Conservation (phyloP, 1,140 invertebrate species). For the Brachystomella parvula region DNA sequence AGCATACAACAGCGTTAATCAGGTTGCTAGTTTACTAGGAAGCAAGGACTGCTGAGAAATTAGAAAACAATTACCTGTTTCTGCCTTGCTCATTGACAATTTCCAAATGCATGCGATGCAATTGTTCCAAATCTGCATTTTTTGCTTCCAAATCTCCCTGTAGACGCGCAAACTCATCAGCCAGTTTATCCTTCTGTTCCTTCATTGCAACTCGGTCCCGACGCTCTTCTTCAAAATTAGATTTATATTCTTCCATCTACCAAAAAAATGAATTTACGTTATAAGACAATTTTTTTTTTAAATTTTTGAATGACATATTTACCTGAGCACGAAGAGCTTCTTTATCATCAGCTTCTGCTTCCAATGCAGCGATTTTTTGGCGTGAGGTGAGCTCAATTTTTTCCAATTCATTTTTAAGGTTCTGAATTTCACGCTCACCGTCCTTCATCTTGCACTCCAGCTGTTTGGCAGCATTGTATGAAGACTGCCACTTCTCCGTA, state of each 20-base stretch:
- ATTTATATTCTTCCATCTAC: constrained; percentile 15
- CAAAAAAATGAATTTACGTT: neutral
- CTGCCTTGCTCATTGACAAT: constrained; percentile 16
- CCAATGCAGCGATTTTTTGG: constrained; percentile 18
- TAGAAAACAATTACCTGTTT: constrained; percentile 15
- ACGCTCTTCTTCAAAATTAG: constrained; percentile 14
- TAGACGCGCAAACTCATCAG: neutral
- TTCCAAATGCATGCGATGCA: constrained; percentile 16
- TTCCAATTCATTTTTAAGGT: neutral
- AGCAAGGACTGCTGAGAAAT: neutral
- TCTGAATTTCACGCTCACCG: neutral
- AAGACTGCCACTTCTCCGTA: neutral
- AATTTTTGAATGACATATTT: neutral
- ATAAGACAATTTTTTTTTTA: neutral
- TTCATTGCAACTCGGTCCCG: neutral
- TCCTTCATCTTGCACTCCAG: neutral
- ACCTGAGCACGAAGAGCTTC: constrained; percentile 14
- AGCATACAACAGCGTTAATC: no score
- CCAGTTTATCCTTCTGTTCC: constrained; percentile 13
- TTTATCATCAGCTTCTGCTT: constrained; percentile 17
- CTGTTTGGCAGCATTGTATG: neutral
- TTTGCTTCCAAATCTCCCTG: neutral
- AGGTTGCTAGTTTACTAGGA: no score
- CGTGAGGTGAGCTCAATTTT: neutral
- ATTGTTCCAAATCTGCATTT: constrained; percentile 8